phyloP scores from a whole-genome alignment of 2,797 vertebrate species.

The Diglossa cyanea region DNA sequence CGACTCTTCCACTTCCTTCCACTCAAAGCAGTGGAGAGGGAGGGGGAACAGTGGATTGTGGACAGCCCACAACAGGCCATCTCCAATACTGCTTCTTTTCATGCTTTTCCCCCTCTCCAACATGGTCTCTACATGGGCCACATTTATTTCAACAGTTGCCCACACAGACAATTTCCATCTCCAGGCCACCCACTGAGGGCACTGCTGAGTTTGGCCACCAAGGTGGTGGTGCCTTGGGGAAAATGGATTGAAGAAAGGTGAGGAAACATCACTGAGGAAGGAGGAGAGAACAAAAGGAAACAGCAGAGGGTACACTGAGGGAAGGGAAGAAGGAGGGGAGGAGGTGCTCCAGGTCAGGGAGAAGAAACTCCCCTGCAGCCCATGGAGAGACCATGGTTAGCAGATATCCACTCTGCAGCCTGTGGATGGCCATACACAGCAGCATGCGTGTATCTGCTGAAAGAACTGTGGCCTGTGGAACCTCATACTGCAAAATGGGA shows the following conservation, averaged over 20 bases:
- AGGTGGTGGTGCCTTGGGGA: background rate
- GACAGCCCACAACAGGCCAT: background rate
- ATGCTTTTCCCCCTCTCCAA: background rate
- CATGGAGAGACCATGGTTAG: rapidly evolving
- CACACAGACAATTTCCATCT: background rate
- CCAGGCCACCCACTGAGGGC: background rate
- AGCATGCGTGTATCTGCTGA: background rate
- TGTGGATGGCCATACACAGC: background rate
- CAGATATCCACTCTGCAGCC: background rate
- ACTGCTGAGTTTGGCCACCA: background rate
- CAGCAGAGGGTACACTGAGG: rapidly evolving
- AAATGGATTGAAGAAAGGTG: background rate
- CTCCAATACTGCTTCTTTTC: background rate
- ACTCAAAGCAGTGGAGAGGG: background rate
- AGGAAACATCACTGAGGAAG: background rate
- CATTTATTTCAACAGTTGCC: background rate
- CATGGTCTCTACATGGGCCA: rapidly evolving
- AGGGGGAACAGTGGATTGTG: background rate
- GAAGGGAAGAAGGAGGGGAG: background rate
- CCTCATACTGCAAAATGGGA: background rate
- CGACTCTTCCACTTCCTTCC: background rate
- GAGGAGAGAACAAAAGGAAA: background rate
- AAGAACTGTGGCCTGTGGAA: background rate
- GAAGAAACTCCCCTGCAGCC: background rate
- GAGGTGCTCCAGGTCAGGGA: background rate